Conservation (phyloP, 1,140 invertebrate genomes). For the Schlechtendalia chinensis region DNA sequence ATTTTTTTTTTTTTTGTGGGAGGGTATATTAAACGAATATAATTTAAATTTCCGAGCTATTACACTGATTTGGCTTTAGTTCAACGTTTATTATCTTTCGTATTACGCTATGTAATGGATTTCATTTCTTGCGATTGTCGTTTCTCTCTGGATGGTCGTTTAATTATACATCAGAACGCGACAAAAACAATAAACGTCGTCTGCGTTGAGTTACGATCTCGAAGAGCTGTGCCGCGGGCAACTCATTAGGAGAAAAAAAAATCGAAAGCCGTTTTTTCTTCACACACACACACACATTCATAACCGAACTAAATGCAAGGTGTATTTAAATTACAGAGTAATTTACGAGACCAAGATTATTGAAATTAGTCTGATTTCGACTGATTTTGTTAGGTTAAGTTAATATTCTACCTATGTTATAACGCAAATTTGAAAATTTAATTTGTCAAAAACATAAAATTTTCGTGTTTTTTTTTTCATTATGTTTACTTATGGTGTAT, state of each 20-base stretch:
- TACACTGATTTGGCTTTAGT: slow-evolving; percentile 42
- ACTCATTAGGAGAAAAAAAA: slow-evolving; percentile 27
- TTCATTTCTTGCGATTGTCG: slow-evolving; percentile 37
- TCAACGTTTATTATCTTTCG: slow-evolving; percentile 39
- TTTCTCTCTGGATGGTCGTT: slow-evolving; percentile 9
- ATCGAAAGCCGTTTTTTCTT: not conserved
- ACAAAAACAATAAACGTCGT: slow-evolving; percentile 41
- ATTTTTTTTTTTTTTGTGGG: too few species aligned
- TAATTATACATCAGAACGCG: slow-evolving; percentile 39
- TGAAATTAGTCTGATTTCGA: too few species aligned
- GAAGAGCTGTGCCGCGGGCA: not conserved
- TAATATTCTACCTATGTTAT: too few species aligned
- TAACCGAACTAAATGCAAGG: not conserved
- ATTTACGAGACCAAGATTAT: too few species aligned
- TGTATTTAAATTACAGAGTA: too few species aligned
- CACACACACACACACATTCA: not conserved
- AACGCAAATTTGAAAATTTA: not conserved
- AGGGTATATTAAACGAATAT: not conserved
- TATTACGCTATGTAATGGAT: slow-evolving; percentile 36
- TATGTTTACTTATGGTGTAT: not conserved
- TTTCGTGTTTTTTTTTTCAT: too few species aligned
- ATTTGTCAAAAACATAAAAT: not conserved
- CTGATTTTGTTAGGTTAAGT: too few species aligned
- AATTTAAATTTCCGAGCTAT: slow-evolving; percentile 47
- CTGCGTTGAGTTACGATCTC: slow-evolving; percentile 11